A percentile compares a stretch with the other conserved stretches of the same genome.
phyloP scores from a whole-genome alignment of 1,140 invertebrate genomes.

The Bombus polaris region DNA sequence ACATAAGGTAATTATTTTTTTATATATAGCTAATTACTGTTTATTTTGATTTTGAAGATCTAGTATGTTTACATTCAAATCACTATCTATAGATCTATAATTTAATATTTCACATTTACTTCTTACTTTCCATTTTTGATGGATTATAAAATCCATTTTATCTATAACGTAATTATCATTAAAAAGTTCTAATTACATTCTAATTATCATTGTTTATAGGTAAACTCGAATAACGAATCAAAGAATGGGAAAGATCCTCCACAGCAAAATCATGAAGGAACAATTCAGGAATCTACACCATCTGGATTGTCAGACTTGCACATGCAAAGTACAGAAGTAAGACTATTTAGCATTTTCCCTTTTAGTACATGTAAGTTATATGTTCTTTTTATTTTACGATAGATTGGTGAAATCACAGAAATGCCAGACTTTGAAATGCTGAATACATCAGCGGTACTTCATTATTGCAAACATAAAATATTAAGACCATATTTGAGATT shows the following conservation, averaged over 20 bases:
- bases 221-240: conserved; percentile 66
- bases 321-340: conserved; percentile 79
- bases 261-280: conserved; percentile 67
- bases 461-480: conserved; percentile 91
- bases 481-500: conserved; percentile 89
- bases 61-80: neutral
- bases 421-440: conserved; percentile 85
- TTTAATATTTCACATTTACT: neutral
- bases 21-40: neutral
- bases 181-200: neutral
- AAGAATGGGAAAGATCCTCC: conserved; percentile 73
- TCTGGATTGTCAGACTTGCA: conserved; percentile 78
- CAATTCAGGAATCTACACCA: conserved; percentile 66
- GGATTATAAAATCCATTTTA: neutral
- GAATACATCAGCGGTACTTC: conserved; percentile 89
- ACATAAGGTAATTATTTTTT: conserved; percentile 3
- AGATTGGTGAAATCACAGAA: conserved; percentile 87
- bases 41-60: conserved; percentile 30
- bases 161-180: neutral
- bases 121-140: neutral
- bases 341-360: conserved; percentile 15
- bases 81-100: neutral
- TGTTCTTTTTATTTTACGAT: conserved; percentile 12
- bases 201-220: conserved; percentile 60
- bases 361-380: neutral